Evolutionary conservation across 2,113 vertebrate genomes (phyloP).

Genomic region (Callionymus lyra): DNA sequence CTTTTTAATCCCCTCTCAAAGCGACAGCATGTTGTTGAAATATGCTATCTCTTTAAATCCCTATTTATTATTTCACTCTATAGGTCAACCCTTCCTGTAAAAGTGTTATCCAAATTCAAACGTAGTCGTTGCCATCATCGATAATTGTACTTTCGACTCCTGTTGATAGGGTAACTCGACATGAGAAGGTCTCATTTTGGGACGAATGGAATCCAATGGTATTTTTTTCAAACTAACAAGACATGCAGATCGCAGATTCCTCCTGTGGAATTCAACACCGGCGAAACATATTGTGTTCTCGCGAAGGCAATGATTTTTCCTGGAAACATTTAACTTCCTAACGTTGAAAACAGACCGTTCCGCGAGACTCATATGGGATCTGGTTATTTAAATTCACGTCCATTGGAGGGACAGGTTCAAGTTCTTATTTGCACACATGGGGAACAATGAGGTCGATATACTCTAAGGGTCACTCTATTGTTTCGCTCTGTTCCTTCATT

Average conservation of each 20-base stretch:
- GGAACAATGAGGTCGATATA: constrained; percentile 27
- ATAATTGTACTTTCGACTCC: too few relatives aligned
- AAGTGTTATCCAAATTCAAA: too few relatives aligned
- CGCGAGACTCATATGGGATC: constrained; percentile 30
- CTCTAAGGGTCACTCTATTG: constrained; percentile 1
- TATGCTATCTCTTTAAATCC: constrained; percentile 14
- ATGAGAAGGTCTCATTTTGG: too few relatives aligned
- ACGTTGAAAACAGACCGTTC: constrained; percentile 32
- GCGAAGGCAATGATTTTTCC: constrained; percentile 33
- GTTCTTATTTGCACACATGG: constrained; percentile 15
- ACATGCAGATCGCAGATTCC: constrained; percentile 24
- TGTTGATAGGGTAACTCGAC: too few relatives aligned
- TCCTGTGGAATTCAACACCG: constrained; percentile 20
- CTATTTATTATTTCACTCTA: constrained; percentile 10
- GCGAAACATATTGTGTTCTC: constrained; percentile 18
- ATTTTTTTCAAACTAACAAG: constrained; percentile 19
- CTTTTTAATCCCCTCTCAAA: constrained; percentile 27
- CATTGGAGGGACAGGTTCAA: constrained; percentile 22
- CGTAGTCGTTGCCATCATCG: too few relatives aligned
- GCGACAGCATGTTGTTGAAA: constrained; percentile 17
- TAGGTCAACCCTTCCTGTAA: neutral
- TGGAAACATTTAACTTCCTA: constrained; percentile 37
- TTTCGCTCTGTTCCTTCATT: neutral
- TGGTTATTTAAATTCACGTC: constrained; percentile 37
- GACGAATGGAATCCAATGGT: too few relatives aligned